Percentiles rank a stretch among this genome's conserved stretches.
Conservation (phyloP, 2,797 vertebrate species). For the Silurus aristotelis region DNA sequence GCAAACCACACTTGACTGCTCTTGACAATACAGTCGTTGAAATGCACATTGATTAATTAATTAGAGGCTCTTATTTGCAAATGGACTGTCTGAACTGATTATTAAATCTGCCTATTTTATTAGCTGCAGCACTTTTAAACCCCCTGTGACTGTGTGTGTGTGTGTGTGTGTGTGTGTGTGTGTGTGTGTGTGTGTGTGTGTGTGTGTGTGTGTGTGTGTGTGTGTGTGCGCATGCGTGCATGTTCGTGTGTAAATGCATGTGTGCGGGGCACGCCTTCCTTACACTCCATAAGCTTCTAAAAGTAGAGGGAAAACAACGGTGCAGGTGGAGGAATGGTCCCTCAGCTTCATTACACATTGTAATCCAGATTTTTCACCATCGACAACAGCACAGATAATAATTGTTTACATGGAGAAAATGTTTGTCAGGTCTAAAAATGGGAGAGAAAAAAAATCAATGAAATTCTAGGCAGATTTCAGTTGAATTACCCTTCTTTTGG, state of each 20-base stretch:
- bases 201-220: conserved; percentile 18
- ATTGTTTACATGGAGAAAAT: background rate
- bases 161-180: conserved; percentile 2
- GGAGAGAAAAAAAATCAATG: background rate
- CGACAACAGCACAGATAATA: background rate
- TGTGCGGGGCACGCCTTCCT: background rate
- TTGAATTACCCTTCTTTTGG: background rate
- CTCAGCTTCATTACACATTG: conserved; percentile 37
- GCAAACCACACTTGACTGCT: conserved; percentile 75
- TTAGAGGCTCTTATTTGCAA: conserved; percentile 81
- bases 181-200: conserved; percentile 6
- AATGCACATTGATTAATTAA: conserved; percentile 80
- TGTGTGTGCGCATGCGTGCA: background rate
- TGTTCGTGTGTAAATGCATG: background rate
- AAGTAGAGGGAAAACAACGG: conserved; percentile 31
- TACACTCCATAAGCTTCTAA: background rate
- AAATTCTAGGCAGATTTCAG: background rate
- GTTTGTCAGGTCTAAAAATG: background rate
- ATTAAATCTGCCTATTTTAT: conserved; percentile 78
- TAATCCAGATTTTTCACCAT: conserved; percentile 6
- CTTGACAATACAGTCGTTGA: conserved; percentile 75
- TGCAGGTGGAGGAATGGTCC: conserved; percentile 45
- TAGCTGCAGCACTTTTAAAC: conserved; percentile 58
- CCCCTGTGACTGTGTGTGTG: conserved; percentile 34
- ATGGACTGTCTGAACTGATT: conserved; percentile 79